Percentiles rank a stretch among this genome's conserved stretches.
These are phyloP conservation scores for Lobophora halterata DNA, from an alignment of 2,888 invertebrate species.

Conservation along the genomic window DNA sequence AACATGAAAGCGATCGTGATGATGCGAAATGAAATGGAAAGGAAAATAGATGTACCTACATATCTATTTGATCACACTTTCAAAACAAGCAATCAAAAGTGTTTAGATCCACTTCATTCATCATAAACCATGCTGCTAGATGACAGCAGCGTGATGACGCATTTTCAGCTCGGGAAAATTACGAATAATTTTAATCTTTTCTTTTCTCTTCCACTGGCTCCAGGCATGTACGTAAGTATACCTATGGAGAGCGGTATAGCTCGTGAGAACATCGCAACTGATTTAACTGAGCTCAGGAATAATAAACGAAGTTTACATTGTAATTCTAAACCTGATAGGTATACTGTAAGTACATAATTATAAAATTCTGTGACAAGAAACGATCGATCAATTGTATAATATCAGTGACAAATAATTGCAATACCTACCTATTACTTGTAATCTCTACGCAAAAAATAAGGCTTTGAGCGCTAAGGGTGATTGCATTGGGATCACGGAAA, in stretches of 20 bases:
- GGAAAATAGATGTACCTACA: conserved; percentile 19
- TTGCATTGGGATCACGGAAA: conserved; percentile 29
- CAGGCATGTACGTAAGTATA: conserved; percentile 1
- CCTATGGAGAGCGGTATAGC: too few relatives aligned
- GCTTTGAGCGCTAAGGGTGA: conserved; percentile 24
- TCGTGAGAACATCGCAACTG: conserved; percentile 22
- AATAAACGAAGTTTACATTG: conserved; percentile 26
- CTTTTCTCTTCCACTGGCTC: too few relatives aligned
- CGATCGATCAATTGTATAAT: conserved; percentile 18
- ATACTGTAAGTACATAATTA: too few relatives aligned
- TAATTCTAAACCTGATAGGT: conserved; percentile 15
- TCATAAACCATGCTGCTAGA: conserved; percentile 18
- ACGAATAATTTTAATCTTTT: conserved; percentile 27
- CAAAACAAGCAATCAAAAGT: conserved; percentile 21
- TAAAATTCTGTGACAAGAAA: conserved; percentile 20
- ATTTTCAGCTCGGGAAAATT: conserved; percentile 31
- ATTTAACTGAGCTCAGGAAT: conserved; percentile 19
- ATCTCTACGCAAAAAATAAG: too few relatives aligned
- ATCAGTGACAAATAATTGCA: conserved; percentile 9
- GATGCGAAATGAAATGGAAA: conserved; percentile 32
- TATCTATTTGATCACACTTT: conserved; percentile 24
- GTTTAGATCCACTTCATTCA: conserved; percentile 11
- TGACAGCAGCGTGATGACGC: conserved; percentile 30
- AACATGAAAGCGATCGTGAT: conserved; percentile 26
- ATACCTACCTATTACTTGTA: too few relatives aligned